These are phyloP conservation scores for Varecia variegata DNA, from an alignment of 2,797 vertebrate genomes.

Conservation along the genomic window DNA sequence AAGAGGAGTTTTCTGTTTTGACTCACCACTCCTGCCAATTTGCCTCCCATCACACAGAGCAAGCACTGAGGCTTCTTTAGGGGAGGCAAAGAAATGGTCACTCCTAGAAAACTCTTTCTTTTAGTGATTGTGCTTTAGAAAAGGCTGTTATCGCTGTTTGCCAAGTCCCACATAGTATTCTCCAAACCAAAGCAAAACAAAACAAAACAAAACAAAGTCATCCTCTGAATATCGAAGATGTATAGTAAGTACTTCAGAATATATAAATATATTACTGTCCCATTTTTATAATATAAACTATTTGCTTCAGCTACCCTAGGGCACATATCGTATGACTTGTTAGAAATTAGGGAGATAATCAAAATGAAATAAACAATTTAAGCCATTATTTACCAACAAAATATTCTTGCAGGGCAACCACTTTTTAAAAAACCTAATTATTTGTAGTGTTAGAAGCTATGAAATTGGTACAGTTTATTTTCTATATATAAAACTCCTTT, in stretches of 20 bases:
- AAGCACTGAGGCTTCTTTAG: background rate
- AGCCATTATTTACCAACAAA: slow-evolving; percentile 20
- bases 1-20: background rate
- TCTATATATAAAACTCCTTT: background rate
- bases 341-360: slow-evolving; percentile 32
- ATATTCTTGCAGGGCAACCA: background rate
- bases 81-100: background rate
- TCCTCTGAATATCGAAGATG: background rate
- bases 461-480: slow-evolving; percentile 16
- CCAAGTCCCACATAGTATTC: background rate
- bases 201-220: background rate
- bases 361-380: slow-evolving; percentile 14
- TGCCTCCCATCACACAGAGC: background rate
- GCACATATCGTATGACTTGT: background rate
- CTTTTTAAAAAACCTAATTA: slow-evolving; percentile 21
- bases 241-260: background rate
- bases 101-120: background rate
- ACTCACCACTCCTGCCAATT: too few species aligned
- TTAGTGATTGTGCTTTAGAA: background rate
- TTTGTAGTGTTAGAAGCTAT: slow-evolving; percentile 36
- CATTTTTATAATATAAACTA: background rate
- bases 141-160: background rate
- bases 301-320: background rate
- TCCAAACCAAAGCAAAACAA: background rate
- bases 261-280: background rate